Base-by-base conservation (phyloP, 2,797 vertebrate species). In the Sebastes matsubarae region DNA sequence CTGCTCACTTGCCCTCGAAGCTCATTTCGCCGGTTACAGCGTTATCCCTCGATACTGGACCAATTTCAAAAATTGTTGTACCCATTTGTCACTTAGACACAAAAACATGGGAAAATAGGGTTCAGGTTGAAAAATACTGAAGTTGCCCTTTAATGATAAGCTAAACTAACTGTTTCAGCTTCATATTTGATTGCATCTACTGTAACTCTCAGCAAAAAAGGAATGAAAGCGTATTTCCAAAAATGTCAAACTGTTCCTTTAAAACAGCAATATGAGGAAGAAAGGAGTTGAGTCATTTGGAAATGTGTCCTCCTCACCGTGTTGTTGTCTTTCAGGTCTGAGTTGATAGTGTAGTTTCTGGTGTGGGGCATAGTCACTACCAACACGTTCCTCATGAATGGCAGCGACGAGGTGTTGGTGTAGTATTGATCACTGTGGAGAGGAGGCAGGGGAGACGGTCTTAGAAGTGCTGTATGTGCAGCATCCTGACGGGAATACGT, bases 341-440 rank as follows among this genome's bases (percentile, higher is more conserved):
- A 5, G 67, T 75, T 91, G 67, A 94, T 86, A 1, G 11, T 92
- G 89, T 96, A 96, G n/a, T 81, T 87, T 75, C 95, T 92, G 72
- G 70, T 87, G 81, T 96, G 22, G 4, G 96, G 95, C 95, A 96
- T 95, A 2, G 96, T 96, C 80, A 96, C 27, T 32, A 96, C 96
- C 92, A 96, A 65, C 75, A 96, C 96, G 24, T 96, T 96, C 75
- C 55, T 90, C 96, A 96, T 96, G 73, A 61, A 85, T 1, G 87
- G 76, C 30, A 77, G 20, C 7, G 89, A 95, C 0, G 92, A 68
- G 2, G 27, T 60, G 77, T 92, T 95, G 42, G 20, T 92, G 92
- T 96, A 94, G 77, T 96, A 96, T 24, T 86, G 5, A 74, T 96
- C 95, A 73, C 96, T 96, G 91, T 46, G 68, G 25, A 59, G 57